Percentiles rank a stretch among this genome's conserved stretches.
These are phyloP conservation scores for Micrasema minimum DNA, from an alignment of 1,140 invertebrate species.

Conservation along the genomic window DNA sequence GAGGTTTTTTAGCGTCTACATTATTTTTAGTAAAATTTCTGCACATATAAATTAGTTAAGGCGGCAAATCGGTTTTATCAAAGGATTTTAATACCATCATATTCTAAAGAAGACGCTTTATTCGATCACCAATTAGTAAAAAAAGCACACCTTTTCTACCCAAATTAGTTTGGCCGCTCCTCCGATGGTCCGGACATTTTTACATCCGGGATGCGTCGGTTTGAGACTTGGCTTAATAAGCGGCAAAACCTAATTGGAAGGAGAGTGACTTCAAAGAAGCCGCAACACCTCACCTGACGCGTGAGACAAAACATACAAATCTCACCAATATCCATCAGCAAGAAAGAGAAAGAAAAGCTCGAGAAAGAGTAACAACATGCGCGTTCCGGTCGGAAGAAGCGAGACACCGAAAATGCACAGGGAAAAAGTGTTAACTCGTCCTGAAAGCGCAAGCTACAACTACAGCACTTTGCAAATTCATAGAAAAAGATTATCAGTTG, in stretches of 20 bases:
- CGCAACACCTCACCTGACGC: conserved; percentile 36
- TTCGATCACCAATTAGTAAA: not conserved
- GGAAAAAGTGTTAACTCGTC: conserved; percentile 31
- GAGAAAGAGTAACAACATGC: conserved; percentile 7
- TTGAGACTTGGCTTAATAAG: conserved; percentile 21
- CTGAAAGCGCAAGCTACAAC: not conserved
- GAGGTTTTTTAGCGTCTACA: too few relatives aligned
- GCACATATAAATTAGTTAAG: conserved; percentile 25
- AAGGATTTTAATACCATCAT: conserved; percentile 17
- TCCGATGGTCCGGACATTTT: not conserved
- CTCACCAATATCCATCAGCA: not conserved
- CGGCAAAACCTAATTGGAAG: conserved; percentile 38
- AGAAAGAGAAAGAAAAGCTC: not conserved
- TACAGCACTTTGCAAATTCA: too few relatives aligned
- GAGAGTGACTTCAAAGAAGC: conserved; percentile 32
- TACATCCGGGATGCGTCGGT: not conserved
- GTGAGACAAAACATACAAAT: conserved; percentile 27
- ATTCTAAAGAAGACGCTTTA: conserved; percentile 6
- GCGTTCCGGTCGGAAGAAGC: conserved; percentile 1
- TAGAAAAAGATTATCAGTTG: too few relatives aligned
- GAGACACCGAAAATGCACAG: conserved; percentile 8
- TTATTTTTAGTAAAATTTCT: conserved; percentile 14
- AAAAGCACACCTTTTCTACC: not conserved
- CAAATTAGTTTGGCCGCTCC: not conserved
- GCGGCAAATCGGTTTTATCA: conserved; percentile 19